Evolutionary conservation across 2,888 invertebrate genomes (phyloP).

Genomic region (Nomada fabriciana): DNA sequence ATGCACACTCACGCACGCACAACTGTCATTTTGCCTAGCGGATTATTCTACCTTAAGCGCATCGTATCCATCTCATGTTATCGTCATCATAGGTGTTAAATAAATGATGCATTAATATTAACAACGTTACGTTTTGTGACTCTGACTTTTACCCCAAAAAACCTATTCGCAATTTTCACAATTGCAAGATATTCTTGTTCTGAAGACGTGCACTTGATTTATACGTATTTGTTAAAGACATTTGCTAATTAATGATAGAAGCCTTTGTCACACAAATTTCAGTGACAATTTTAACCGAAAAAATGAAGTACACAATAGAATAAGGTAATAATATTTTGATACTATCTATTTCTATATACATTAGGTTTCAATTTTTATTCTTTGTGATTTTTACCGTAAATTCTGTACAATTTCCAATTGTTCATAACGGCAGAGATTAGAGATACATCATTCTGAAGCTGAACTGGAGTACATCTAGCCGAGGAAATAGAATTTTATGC

Average conservation of each 20-base stretch:
- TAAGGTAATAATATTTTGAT: background rate
- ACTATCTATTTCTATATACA: too few species aligned
- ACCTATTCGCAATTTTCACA: background rate
- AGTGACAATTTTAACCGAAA: background rate
- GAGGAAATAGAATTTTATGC: conserved; percentile 60
- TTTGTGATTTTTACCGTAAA: too few species aligned
- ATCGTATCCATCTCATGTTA: conserved; percentile 71
- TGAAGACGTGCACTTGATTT: too few species aligned
- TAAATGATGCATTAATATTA: conserved; percentile 74
- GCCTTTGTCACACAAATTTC: background rate
- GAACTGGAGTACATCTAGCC: conserved; percentile 35
- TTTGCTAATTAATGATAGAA: too few species aligned
- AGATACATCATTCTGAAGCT: conserved; percentile 9
- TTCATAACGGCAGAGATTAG: conserved; percentile 9
- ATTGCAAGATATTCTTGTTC: background rate
- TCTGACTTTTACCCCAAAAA: conserved; percentile 14
- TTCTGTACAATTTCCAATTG: too few species aligned
- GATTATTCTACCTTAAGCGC: conserved; percentile 67
- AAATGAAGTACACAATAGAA: background rate
- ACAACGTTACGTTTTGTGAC: conserved; percentile 34
- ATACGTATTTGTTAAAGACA: too few species aligned
- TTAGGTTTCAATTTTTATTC: too few species aligned
- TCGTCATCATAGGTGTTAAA: conserved; percentile 76
- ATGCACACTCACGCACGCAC: conserved; percentile 39
- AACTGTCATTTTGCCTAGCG: conserved; percentile 52